Percentiles rank a stretch among this genome's conserved stretches.
phyloP scores from a whole-genome alignment of 2,797 vertebrate genomes.

The Atherinosoma microstoma region DNA sequence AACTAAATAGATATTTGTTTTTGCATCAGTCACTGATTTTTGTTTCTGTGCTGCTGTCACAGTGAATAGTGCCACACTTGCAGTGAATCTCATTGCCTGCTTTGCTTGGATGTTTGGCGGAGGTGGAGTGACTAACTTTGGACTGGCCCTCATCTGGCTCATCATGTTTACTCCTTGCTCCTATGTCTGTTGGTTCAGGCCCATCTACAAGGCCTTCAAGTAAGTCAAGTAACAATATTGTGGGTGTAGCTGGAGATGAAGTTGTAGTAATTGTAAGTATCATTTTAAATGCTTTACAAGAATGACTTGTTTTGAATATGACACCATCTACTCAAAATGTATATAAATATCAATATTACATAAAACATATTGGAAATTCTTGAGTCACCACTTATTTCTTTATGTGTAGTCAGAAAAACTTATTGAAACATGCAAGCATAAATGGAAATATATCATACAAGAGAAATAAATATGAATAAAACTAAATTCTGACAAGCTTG shows the following conservation, averaged over 20 bases:
- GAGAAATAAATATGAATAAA: too few relatives aligned
- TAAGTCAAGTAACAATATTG: constrained; percentile 78
- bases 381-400: too few relatives aligned
- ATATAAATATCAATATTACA: not conserved
- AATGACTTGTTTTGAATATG: not conserved
- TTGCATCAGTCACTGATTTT: not conserved
- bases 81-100: constrained; percentile 95
- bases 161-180: constrained; percentile 99
- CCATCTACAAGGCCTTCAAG: constrained; percentile 99
- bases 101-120: constrained; percentile 98
- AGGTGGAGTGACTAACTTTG: constrained; percentile 96
- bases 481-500: too few relatives aligned
- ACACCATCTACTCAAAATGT: not conserved
- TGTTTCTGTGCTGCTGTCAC: constrained; percentile 70
- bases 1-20: not conserved
- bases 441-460: too few relatives aligned
- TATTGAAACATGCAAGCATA: too few relatives aligned
- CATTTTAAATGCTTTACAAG: too few relatives aligned
- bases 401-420: too few relatives aligned
- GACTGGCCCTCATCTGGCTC: constrained; percentile 97
- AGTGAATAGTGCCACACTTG: constrained; percentile 95
- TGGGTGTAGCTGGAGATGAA: not conserved
- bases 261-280: not conserved
- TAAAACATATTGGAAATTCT: not conserved
- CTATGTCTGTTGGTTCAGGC: constrained; percentile 98